Conservation (phyloP, 1,140 invertebrate genomes). For the Bombus balteatus region DNA sequence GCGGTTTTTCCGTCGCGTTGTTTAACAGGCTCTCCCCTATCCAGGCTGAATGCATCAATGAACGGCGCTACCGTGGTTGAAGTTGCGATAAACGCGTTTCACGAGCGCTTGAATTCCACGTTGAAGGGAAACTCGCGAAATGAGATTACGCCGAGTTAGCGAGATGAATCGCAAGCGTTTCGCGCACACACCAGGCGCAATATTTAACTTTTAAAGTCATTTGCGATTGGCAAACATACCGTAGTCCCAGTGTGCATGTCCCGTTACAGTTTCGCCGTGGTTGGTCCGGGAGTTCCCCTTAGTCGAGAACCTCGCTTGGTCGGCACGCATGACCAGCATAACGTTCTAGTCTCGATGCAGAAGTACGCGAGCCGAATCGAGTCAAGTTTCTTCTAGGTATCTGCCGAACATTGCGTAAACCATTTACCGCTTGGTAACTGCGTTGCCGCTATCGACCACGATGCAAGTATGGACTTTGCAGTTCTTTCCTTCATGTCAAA, state of each 20-base stretch:
- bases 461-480: neutral
- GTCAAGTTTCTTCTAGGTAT: constrained; percentile 23
- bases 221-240: constrained; percentile 42
- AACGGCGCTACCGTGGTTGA: neutral
- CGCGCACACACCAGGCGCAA: neutral
- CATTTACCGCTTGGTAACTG: neutral
- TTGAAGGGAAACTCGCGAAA: constrained; percentile 16
- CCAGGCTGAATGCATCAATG: neutral
- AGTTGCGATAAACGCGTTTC: constrained; percentile 18
- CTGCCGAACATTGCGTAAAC: constrained; percentile 8
- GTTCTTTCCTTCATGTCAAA: neutral
- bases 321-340: constrained; percentile 52
- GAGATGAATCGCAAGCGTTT: constrained; percentile 15
- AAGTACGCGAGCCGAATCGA: constrained; percentile 46
- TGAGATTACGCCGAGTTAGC: constrained; percentile 31
- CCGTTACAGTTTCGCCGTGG: constrained; percentile 53
- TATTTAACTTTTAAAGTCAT: constrained; percentile 45
- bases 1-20: neutral
- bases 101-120: constrained; percentile 8
- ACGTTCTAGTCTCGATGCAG: constrained; percentile 9
- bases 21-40: neutral
- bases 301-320: constrained; percentile 3
- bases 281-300: constrained; percentile 13
- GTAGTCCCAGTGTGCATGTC: constrained; percentile 14
- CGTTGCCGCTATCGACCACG: neutral